Evolutionary conservation across 2,888 invertebrate genomes (phyloP).

Genomic region (Ypsolopha sequella): DNA sequence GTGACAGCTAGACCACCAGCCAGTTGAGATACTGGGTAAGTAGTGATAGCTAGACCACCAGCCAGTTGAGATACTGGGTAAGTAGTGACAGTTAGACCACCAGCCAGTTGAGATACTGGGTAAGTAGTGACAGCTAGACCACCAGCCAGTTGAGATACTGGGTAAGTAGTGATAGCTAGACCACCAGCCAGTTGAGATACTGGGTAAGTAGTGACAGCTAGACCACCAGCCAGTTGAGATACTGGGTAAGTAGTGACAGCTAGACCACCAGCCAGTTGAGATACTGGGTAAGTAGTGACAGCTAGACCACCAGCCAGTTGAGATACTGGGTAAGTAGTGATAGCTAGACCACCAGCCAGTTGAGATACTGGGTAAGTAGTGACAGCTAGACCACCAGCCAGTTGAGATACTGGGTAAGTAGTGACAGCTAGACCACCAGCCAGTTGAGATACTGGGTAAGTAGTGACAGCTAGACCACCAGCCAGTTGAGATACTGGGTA

Average conservation of each 20-base stretch:
- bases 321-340: slow-evolving; percentile 36
- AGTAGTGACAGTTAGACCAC: slow-evolving; percentile 5
- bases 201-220: slow-evolving; percentile 27
- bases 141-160: slow-evolving; percentile 21
- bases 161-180: slow-evolving; percentile 23
- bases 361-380: slow-evolving; percentile 36
- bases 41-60: neutral
- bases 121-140: slow-evolving; percentile 14
- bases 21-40: slow-evolving; percentile 36
- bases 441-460: slow-evolving; percentile 36
- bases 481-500: slow-evolving; percentile 34
- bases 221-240: slow-evolving; percentile 16
- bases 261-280: slow-evolving; percentile 8
- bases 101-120: slow-evolving; percentile 29
- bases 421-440: too few species aligned
- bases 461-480: neutral
- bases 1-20: too few species aligned
- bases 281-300: slow-evolving; percentile 33
- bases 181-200: slow-evolving; percentile 17
- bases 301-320: too few species aligned
- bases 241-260: slow-evolving; percentile 27
- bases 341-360: too few species aligned
- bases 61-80: slow-evolving; percentile 34
- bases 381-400: too few species aligned
- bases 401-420: slow-evolving; percentile 36